phyloP scores from a whole-genome alignment of 2,888 invertebrate genomes.

The Xanthorhoe designata region DNA sequence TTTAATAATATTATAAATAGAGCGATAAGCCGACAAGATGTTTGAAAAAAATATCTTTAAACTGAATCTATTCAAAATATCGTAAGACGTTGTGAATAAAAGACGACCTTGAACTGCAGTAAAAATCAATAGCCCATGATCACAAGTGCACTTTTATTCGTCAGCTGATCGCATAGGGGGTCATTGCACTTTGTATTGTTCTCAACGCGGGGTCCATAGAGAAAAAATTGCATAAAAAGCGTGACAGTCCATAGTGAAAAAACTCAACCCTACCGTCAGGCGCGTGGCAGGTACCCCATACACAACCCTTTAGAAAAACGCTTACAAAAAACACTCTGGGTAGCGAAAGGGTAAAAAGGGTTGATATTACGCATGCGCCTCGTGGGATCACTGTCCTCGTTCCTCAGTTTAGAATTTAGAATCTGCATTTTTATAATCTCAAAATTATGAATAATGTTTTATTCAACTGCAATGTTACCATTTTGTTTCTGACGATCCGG shows the following conservation, averaged over 20 bases:
- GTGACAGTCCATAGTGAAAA: conserved; percentile 74
- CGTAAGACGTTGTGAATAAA: conserved; percentile 24
- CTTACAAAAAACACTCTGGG: conserved; percentile 81
- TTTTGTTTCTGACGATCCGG: neutral
- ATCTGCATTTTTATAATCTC: conserved; percentile 48
- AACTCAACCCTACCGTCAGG: conserved; percentile 79
- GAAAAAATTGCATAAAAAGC: conserved; percentile 74
- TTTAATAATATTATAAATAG: too few species aligned
- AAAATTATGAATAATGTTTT: neutral
- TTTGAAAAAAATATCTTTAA: neutral
- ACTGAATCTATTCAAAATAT: neutral
- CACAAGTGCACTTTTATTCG: conserved; percentile 80
- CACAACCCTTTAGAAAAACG: conserved; percentile 83
- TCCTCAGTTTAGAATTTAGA: conserved; percentile 74
- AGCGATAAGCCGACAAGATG: too few species aligned
- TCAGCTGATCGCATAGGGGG: conserved; percentile 82
- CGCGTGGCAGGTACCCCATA: conserved; percentile 82
- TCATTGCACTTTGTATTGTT: conserved; percentile 80
- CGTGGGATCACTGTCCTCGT: conserved; percentile 78
- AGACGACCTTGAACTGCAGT: conserved; percentile 71
- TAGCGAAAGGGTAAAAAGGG: conserved; percentile 84
- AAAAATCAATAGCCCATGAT: conserved; percentile 76
- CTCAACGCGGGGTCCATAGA: conserved; percentile 61
- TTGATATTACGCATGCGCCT: conserved; percentile 83
- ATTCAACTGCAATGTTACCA: neutral